Evolutionary conservation across 2,888 invertebrate species (phyloP), one percentile per base, ranked within the genome.

Genomic region (Drosophila antonietae): DNA sequence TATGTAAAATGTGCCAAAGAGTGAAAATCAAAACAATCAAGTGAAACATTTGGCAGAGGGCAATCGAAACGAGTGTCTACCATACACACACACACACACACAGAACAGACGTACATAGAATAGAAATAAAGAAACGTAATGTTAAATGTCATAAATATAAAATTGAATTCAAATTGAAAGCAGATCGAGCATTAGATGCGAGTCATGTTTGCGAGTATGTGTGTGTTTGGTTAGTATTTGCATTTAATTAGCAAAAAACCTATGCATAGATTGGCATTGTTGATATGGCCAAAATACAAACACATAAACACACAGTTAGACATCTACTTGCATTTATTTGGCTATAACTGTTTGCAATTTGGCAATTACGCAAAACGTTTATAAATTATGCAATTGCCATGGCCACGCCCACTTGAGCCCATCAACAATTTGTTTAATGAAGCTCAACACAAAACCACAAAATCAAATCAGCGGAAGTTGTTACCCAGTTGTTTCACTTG

Each of bases 11-110:
- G 88, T 73, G 80, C 66, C 86, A 70, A 85, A 84, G 81, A 79
- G 79, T 88, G 79, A 81, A 84, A 84, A 84, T 88, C 88, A 88
- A 86, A 87, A 89, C 85, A 89, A 86, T 82, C 89, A 84, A 82
- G 68, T 82, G 81, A 87, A 86, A 80, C 83, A 64, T 78, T 75
- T 82, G 75, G 71, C 43, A 74, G 70, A 8, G 28, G 23, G 35
- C 5, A 8, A 49, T 18, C n/a, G 39, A 37, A 23, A 53, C n/a
- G 41, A 68, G 35, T 8, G 47, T 47, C 47, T 28, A 14, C 14
- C 15, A 28, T 9, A 10, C n/a, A 47, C 15, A 47, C 47, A 47
- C 28, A 28, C 31, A 18, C n/a, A 33, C 9, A 49, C 28, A n/a
- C 31, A 3, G 3, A 8, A 14, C 14, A 14, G 14, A 31, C 49